phyloP scores from a whole-genome alignment of 2,888 invertebrate species.

The Matsumyia berberina region DNA sequence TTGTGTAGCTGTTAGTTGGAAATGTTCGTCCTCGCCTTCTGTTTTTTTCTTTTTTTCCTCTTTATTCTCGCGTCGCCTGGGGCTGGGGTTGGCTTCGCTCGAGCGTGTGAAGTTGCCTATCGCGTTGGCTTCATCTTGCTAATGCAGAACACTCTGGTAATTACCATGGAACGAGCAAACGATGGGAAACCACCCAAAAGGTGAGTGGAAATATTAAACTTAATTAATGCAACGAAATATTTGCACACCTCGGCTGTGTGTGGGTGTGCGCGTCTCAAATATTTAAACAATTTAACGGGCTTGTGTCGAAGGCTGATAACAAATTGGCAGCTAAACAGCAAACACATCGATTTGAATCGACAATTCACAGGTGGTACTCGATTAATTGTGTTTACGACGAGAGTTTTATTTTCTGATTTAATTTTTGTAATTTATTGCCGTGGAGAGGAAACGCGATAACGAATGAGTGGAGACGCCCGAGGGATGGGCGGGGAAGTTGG shows the following conservation, averaged over 20 bases:
- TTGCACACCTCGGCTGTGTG: not conserved
- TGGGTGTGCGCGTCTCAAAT: not conserved
- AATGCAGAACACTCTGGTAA: conserved; percentile 70
- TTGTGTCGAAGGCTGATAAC: conserved; percentile 15
- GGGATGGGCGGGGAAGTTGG: too few relatives aligned
- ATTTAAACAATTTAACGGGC: conserved; percentile 7
- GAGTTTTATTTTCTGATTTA: conserved; percentile 2
- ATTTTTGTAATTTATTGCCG: not conserved
- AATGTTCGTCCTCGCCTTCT: not conserved
- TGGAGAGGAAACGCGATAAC: conserved; percentile 1
- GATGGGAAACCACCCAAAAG: conserved; percentile 18
- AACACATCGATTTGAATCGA: conserved; percentile 11
- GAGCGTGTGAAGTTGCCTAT: conserved; percentile 36
- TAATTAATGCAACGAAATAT: conserved; percentile 36
- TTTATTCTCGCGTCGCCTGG: not conserved
- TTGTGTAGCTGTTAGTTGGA: conserved; percentile 39
- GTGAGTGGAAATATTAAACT: not conserved
- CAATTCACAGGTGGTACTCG: not conserved
- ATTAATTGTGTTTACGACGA: not conserved
- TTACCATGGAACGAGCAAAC: conserved; percentile 47
- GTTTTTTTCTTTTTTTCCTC: not conserved
- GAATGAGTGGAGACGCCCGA: too few relatives aligned
- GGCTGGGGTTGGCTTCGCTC: not conserved
- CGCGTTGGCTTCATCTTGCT: conserved; percentile 56
- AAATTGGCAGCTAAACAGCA: conserved; percentile 15